Evolutionary conservation across 2,113 vertebrate species (phyloP).

Genomic region (Rallus limicola): DNA sequence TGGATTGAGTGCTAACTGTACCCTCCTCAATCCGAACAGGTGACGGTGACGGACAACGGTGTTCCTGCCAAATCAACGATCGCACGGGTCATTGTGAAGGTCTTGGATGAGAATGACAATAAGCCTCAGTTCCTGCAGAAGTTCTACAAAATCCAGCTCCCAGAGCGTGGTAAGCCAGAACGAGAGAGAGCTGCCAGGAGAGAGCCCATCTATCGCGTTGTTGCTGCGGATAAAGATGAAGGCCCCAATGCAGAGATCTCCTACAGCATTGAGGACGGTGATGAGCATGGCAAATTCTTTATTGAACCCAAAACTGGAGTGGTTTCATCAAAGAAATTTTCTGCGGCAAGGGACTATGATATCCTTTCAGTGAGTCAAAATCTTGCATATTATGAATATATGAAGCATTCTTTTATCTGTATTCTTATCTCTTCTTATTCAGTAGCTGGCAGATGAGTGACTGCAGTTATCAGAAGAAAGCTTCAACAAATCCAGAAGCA

Average conservation of each 20-base stretch:
- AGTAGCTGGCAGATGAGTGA: neutral
- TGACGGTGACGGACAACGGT: conserved; percentile 90
- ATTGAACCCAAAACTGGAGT: conserved; percentile 96
- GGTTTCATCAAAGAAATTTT: conserved; percentile 94
- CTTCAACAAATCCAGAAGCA: neutral
- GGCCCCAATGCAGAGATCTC: conserved; percentile 95
- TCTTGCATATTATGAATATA: neutral
- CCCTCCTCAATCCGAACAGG: conserved; percentile 71
- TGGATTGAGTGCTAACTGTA: neutral
- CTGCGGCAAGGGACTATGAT: conserved; percentile 91
- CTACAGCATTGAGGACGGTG: conserved; percentile 95
- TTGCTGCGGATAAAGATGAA: conserved; percentile 90
- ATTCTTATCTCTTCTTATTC: neutral
- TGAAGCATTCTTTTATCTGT: neutral
- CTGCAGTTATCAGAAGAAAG: neutral
- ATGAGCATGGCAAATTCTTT: conserved; percentile 94
- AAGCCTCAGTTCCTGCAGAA: conserved; percentile 94
- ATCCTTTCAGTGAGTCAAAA: conserved; percentile 90
- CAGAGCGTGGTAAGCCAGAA: conserved; percentile 86
- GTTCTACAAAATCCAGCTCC: conserved; percentile 95
- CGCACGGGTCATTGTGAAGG: conserved; percentile 90
- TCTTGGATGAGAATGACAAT: conserved; percentile 97
- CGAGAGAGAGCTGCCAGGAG: conserved; percentile 80
- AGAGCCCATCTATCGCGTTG: conserved; percentile 91
- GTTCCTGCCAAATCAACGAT: conserved; percentile 84